Conservation (phyloP, 2,888 invertebrate genomes). For the Ephialtes manifestator region DNA sequence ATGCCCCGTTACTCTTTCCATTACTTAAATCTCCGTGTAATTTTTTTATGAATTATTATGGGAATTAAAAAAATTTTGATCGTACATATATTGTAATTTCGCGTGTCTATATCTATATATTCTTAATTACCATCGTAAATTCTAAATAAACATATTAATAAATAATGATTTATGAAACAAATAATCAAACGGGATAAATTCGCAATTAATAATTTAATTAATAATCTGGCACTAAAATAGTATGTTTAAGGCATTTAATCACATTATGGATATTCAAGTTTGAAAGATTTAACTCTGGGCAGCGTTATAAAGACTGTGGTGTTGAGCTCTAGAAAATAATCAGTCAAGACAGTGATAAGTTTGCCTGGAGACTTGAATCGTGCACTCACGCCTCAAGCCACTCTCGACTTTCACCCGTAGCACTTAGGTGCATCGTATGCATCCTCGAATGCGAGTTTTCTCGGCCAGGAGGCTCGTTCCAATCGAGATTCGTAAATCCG, state of each 20-base stretch:
- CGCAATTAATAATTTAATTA: no score
- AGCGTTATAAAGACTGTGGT: background rate
- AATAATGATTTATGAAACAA: no score
- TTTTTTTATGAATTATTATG: no score
- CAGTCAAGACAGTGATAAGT: conserved; percentile 23
- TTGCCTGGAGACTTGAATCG: background rate
- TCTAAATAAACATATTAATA: no score
- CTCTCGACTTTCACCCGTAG: conserved; percentile 49
- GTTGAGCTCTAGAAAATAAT: conserved; percentile 20
- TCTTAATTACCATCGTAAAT: no score
- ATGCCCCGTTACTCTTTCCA: no score
- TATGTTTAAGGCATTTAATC: no score
- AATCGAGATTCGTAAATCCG: conserved; percentile 43
- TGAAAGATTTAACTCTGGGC: background rate
- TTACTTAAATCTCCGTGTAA: no score
- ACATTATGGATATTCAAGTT: background rate
- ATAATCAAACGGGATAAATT: no score
- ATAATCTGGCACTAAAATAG: background rate
- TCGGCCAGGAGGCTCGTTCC: conserved; percentile 24
- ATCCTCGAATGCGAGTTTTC: conserved; percentile 33
- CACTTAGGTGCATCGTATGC: conserved; percentile 32
- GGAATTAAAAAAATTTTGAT: no score
- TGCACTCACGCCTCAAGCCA: conserved; percentile 22
- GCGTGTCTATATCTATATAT: no score
- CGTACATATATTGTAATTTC: no score